A percentile compares a stretch with the other conserved stretches of the same genome.
These are phyloP conservation scores for Lutjanus argentimaculatus DNA, from an alignment of 2,797 vertebrate genomes.

Conservation along the genomic window DNA sequence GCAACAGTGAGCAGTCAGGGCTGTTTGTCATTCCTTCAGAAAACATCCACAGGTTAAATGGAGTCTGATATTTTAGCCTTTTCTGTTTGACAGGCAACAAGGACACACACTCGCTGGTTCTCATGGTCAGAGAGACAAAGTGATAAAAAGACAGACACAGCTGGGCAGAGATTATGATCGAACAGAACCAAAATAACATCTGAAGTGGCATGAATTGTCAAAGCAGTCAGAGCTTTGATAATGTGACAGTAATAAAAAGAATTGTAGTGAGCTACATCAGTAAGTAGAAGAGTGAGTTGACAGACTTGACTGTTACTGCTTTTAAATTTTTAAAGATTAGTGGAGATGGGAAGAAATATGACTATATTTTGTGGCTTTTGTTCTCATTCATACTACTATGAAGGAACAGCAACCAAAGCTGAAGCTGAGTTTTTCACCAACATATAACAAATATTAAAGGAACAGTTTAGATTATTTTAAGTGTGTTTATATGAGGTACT, in stretches of 20 bases:
- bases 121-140: conserved; percentile 24
- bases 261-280: not conserved
- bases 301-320: not conserved
- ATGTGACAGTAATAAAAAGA: conserved; percentile 20
- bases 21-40: conserved; percentile 64
- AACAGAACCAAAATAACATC: not conserved
- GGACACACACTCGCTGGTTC: conserved; percentile 1
- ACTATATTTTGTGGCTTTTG: too few relatives aligned
- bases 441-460: too few relatives aligned
- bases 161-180: conserved; percentile 24
- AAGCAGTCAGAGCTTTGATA: conserved; percentile 4
- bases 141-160: conserved; percentile 24
- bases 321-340: too few relatives aligned
- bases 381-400: too few relatives aligned
- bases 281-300: not conserved
- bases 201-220: conserved; percentile 4
- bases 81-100: conserved; percentile 33
- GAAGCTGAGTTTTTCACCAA: too few relatives aligned
- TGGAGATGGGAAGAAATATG: too few relatives aligned
- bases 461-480: too few relatives aligned
- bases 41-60: conserved; percentile 62
- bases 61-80: conserved; percentile 30
- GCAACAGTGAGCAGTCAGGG: conserved; percentile 60
- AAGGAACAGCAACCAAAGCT: too few relatives aligned
- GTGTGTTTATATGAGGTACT: too few relatives aligned